Evolutionary conservation across 2,797 vertebrate genomes (phyloP), one percentile per base, ranked within the genome.

Genomic region (Peromyscus melanophrys): DNA sequence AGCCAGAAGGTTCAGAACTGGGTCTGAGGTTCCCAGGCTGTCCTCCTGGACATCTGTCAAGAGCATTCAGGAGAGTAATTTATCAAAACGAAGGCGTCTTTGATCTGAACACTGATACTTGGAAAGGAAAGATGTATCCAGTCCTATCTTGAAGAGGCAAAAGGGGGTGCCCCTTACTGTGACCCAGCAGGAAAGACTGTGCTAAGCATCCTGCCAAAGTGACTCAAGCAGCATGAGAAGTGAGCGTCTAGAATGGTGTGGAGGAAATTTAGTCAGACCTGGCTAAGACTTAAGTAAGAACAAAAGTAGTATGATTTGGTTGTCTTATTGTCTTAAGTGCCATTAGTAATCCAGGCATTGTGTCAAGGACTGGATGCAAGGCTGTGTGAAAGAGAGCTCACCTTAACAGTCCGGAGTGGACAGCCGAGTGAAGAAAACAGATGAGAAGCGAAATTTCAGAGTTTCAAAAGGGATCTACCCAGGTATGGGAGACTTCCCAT

Each of bases 271-370:
- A 52, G 73, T 94, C 29, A 29, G 19, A 81, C 19, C 49, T 69
- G 6, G 67, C 25, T 94, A 87, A 81, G 77, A 92, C 52, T 77
- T 73, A 77, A 89, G 67, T 73, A 13, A n/a, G 49, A 83, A 84
- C 37, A 73, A 85, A 92, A 61, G 77, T 16, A 23, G 67, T 75
- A 34, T 19, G 37, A 21, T 96, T 97, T 10, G 29, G 3, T 40
- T 96, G 4, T 12, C 76, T 14, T 71, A 4, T 55, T 77, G 17
- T 90, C 63, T 0, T 82, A 77, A 92, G 16, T 59, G 59, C 13
- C 43, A 21, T n/a, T 71, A 61, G 59, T n/a, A 80, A 52, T 49
- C 73, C 46, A 65, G 31, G 71, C 71, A 43, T 6, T 6, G 3
- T 57, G 65, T 81, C 94, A 73, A 14, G 40, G 82, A 27, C 61